A percentile compares a stretch with the other conserved stretches of the same genome.
These are phyloP conservation scores for Noturus placidus DNA, from an alignment of 2,113 vertebrate genomes.

Conservation along the genomic window DNA sequence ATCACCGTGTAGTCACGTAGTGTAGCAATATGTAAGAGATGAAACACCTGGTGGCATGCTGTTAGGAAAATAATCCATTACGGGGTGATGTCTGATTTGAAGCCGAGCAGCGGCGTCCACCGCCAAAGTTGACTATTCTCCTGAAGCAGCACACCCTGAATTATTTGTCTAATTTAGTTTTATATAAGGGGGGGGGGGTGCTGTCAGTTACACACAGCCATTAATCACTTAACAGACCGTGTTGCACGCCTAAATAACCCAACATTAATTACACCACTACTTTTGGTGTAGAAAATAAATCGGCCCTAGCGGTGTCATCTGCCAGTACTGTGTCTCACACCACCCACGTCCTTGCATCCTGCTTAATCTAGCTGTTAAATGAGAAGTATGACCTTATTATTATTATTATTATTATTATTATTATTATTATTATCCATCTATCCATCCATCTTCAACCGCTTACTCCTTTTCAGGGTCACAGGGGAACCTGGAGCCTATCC, in stretches of 20 bases:
- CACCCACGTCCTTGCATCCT: not conserved
- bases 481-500: too few relatives aligned
- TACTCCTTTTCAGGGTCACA: too few relatives aligned
- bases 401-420: too few relatives aligned
- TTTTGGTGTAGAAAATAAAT: not conserved
- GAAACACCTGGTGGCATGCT: too few relatives aligned
- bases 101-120: not conserved
- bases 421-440: too few relatives aligned
- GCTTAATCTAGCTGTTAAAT: not conserved
- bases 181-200: too few relatives aligned
- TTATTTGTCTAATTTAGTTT: not conserved
- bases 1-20: slow-evolving; percentile 40
- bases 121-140: not conserved
- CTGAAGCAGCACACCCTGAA: not conserved
- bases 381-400: not conserved
- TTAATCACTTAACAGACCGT: not conserved
- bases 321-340: not conserved
- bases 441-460: too few relatives aligned
- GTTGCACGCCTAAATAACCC: not conserved
- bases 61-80: not conserved
- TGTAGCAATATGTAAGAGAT: not conserved
- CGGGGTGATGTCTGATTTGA: not conserved
- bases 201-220: not conserved
- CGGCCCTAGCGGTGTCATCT: not conserved
- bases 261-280: not conserved